Evolutionary conservation across 2,113 vertebrate genomes (phyloP).

Genomic region (Myanophis thanlyinensis): DNA sequence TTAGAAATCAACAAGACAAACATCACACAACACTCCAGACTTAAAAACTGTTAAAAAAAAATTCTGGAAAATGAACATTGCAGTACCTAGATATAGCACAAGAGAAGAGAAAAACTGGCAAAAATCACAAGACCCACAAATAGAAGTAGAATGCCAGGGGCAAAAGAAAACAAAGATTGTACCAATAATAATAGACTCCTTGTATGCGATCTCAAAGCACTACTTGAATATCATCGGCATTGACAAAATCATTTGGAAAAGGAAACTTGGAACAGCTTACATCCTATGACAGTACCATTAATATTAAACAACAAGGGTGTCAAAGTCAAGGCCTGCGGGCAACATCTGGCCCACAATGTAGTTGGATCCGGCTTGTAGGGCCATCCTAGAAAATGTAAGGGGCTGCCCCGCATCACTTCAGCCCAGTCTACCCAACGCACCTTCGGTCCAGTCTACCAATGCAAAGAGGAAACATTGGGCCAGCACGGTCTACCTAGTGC

Average conservation of each 20-base stretch:
- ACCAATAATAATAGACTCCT: background rate
- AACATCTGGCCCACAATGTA: no score
- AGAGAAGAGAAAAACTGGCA: background rate
- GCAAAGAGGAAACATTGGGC: no score
- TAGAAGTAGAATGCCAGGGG: background rate
- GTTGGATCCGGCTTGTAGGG: no score
- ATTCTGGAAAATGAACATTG: background rate
- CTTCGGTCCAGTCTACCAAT: no score
- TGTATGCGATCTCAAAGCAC: background rate
- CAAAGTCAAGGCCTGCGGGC: no score
- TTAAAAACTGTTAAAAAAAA: background rate
- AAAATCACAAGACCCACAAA: background rate
- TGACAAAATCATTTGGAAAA: background rate
- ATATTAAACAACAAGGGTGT: background rate
- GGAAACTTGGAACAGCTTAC: background rate
- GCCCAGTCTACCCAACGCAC: no score
- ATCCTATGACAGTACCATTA: background rate
- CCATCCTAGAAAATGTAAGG: no score
- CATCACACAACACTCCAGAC: background rate
- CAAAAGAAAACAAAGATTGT: background rate
- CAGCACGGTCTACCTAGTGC: no score
- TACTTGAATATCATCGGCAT: background rate
- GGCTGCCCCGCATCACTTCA: no score
- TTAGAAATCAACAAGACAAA: background rate
- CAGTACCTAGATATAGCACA: background rate